These are phyloP conservation scores for Thumatha senex DNA, from an alignment of 2,888 invertebrate species.

Conservation along the genomic window DNA sequence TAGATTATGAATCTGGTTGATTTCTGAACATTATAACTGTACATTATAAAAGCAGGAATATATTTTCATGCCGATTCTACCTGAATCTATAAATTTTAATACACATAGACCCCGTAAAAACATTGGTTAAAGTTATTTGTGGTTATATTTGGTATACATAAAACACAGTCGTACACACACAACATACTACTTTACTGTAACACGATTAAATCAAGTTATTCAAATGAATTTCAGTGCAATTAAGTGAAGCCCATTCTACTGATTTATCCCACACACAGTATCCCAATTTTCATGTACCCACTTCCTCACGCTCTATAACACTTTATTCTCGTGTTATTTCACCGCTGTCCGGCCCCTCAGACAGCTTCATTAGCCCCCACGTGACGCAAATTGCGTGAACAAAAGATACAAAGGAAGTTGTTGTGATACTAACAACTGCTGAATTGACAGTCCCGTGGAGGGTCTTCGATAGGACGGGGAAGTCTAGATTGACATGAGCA, in stretches of 20 bases:
- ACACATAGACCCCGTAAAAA: no score
- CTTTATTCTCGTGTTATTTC: slow-evolving; percentile 22
- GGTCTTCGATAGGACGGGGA: slow-evolving; percentile 37
- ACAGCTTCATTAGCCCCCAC: slow-evolving; percentile 45
- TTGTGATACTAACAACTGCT: slow-evolving; percentile 68
- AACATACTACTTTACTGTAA: no score
- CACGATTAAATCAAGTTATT: background rate
- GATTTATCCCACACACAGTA: background rate
- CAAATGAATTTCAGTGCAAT: no score
- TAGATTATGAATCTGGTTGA: no score
- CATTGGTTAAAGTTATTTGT: no score
- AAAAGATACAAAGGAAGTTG: slow-evolving; percentile 68
- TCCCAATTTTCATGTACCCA: background rate
- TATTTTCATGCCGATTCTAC: no score
- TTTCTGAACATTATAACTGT: no score
- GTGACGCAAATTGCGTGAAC: slow-evolving; percentile 50
- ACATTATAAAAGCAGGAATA: no score
- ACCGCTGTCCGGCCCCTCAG: slow-evolving; percentile 32
- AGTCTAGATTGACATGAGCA: slow-evolving; percentile 16
- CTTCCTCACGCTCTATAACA: background rate
- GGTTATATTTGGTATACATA: no score
- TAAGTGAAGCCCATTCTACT: no score
- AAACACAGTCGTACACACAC: no score
- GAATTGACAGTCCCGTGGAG: slow-evolving; percentile 60
- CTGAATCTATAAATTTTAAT: no score